Conservation (phyloP, 2,888 invertebrate genomes). For the Erebia aethiops region DNA sequence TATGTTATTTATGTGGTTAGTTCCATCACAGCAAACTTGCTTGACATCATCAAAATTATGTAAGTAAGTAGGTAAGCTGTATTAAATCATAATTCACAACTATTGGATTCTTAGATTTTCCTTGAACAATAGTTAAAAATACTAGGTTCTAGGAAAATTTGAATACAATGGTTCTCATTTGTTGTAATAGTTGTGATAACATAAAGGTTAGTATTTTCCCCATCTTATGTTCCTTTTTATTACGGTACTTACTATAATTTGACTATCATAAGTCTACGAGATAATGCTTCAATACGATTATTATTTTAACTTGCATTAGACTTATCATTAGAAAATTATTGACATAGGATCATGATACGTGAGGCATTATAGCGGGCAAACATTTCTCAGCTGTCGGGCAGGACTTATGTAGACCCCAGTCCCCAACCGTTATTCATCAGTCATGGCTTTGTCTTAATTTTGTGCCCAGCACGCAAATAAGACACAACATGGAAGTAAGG, state of each 20-base stretch:
- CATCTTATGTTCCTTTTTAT: neutral
- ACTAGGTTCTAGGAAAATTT: too few species aligned
- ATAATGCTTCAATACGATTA: too few species aligned
- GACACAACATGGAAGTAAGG: neutral
- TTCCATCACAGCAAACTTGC: conserved; percentile 20
- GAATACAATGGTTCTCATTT: too few species aligned
- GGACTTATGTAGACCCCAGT: neutral
- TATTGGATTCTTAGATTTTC: too few species aligned
- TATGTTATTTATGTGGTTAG: conserved; percentile 24
- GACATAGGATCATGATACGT: neutral
- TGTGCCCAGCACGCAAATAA: neutral
- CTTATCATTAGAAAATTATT: neutral
- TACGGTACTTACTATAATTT: too few species aligned
- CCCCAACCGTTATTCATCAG: conserved; percentile 7
- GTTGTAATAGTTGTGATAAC: too few species aligned
- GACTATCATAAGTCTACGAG: neutral
- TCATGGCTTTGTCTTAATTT: conserved; percentile 12
- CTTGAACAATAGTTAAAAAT: too few species aligned
- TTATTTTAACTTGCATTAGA: neutral
- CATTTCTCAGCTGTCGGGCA: neutral
- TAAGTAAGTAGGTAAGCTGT: neutral
- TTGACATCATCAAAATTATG: conserved; percentile 21
- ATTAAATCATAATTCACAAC: neutral
- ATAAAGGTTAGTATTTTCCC: too few species aligned
- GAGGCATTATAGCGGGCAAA: conserved; percentile 6